These are phyloP conservation scores for Eubasilissa regina DNA, from an alignment of 1,140 invertebrate genomes.

Conservation along the genomic window DNA sequence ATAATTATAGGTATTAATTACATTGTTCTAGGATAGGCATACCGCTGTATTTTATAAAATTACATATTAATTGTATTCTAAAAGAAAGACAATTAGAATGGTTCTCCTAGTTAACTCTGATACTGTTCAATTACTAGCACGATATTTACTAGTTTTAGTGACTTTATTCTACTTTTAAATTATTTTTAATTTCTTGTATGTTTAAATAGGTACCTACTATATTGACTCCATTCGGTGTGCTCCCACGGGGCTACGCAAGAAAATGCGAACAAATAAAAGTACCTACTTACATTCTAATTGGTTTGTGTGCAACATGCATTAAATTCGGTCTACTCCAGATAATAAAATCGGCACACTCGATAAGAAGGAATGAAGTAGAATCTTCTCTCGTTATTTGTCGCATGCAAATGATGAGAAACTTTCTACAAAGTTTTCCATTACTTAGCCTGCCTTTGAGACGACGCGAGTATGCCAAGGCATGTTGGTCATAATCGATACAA, in stretches of 20 bases:
- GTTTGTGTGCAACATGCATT: constrained; percentile 16
- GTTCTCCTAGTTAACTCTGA: no score
- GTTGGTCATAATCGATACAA: constrained; percentile 32
- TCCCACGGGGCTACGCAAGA: constrained; percentile 28
- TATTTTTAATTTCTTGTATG: no score
- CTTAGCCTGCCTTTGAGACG: background rate
- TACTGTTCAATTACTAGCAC: no score
- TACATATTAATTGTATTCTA: no score
- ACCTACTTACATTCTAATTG: constrained; percentile 18
- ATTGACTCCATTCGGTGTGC: background rate
- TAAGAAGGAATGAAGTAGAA: background rate
- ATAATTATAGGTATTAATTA: no score
- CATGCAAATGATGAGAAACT: background rate
- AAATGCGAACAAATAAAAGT: constrained; percentile 28
- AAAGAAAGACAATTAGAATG: no score
- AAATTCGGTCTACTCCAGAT: background rate
- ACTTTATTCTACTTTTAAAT: no score
- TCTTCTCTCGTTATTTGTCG: background rate
- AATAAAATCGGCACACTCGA: background rate
- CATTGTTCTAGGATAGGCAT: no score
- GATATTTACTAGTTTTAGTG: no score
- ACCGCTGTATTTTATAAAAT: no score
- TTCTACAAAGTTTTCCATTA: background rate
- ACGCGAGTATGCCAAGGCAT: background rate
- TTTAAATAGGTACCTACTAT: no score